Percentiles rank a stretch among this genome's conserved stretches.
Evolutionary conservation across 2,797 vertebrate genomes (phyloP).

Genomic region (Meriones psammophilus): DNA sequence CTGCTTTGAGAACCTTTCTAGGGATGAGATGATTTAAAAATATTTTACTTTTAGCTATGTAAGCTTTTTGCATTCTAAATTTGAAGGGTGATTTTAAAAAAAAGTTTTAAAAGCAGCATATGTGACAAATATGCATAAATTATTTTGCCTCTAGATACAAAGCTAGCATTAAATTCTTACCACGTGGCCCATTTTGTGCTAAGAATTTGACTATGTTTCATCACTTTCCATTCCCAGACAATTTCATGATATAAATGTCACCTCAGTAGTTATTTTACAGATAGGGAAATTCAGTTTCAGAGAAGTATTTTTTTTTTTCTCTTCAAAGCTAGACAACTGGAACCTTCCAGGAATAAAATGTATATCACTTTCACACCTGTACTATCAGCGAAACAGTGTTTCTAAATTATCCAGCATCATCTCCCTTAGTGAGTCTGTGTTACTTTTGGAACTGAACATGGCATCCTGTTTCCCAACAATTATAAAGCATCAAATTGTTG

Average conservation of each 20-base stretch:
- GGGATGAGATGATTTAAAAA: background rate
- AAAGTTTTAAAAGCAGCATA: background rate
- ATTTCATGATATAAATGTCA: background rate
- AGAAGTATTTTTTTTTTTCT: background rate
- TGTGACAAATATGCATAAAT: slow-evolving; percentile 21
- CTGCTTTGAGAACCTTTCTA: background rate
- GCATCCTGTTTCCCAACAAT: background rate
- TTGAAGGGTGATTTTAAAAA: background rate
- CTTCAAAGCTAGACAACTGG: background rate
- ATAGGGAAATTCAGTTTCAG: background rate
- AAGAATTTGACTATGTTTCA: background rate
- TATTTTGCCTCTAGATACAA: background rate
- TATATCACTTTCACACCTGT: background rate
- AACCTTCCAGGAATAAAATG: background rate
- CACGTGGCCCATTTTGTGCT: background rate
- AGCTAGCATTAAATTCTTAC: slow-evolving; percentile 10
- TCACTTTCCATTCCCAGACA: background rate
- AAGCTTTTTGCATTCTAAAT: background rate
- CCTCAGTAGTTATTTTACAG: background rate
- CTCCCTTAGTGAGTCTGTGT: background rate
- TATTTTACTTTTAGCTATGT: slow-evolving; percentile 13
- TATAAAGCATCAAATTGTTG: background rate
- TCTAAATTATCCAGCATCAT: background rate
- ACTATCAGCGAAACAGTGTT: background rate
- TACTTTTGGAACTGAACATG: background rate